Conservation (phyloP, 2,797 vertebrate species). For the Cuniculus paca region DNA sequence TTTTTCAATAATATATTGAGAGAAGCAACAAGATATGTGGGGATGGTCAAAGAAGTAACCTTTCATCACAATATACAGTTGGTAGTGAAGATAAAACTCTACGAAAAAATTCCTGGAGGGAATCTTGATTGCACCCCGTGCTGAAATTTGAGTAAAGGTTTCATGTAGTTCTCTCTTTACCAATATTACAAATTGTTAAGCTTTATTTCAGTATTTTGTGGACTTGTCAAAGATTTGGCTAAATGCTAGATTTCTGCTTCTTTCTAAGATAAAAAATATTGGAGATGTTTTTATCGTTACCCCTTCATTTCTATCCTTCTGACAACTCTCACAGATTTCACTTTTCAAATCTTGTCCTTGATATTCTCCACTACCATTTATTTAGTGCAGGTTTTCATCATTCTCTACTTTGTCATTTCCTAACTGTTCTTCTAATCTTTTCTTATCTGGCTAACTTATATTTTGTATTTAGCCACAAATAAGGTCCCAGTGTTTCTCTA, state of each 20-base stretch:
- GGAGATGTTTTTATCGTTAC: background rate
- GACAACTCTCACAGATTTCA: background rate
- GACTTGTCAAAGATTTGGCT: background rate
- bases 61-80: constrained; percentile 1
- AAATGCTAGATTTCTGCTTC: background rate
- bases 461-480: background rate
- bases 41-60: background rate
- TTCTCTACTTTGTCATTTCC: background rate
- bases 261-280: background rate
- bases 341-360: background rate
- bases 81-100: background rate
- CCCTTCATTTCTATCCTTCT: background rate
- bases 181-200: background rate
- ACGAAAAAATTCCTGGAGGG: background rate
- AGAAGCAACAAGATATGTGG: background rate
- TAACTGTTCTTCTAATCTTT: background rate
- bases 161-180: background rate
- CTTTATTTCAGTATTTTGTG: background rate
- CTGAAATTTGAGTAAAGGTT: constrained; percentile 1
- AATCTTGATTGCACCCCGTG: background rate
- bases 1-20: constrained; percentile 35
- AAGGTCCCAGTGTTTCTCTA: background rate
- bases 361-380: background rate
- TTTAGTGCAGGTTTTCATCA: background rate
- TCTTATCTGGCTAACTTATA: background rate